Base-by-base conservation (phyloP, 2,113 vertebrate genomes). In the Hippocampus barbouri region DNA sequence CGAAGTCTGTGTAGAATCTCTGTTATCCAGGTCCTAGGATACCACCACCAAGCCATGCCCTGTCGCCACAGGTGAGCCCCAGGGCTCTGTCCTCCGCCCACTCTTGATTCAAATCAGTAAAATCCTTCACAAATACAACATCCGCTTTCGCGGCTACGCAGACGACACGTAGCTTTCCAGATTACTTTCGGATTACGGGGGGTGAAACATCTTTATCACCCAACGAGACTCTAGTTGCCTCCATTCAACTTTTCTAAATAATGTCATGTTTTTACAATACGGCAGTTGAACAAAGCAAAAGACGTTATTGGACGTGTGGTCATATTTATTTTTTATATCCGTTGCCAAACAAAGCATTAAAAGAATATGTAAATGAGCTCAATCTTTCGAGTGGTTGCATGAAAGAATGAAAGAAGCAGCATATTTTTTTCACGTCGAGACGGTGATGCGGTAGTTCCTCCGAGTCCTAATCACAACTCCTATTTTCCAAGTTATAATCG, bases 321-420 rank as follows among this genome's bases (percentile, higher is more conserved):
- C 57, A 30, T 34, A 62, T 38, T 34, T 6, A 27, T 34, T 7
- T 30, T 16, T 62, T 27, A 23, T 45, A 45, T 45, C 43, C 38
- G 23, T 14, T 63, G n/a, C 14, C 16, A 16, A 30, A 30, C 23
- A 14, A 25, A 27, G 25, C 59, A 61, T 53, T 20, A 53, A 21
- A 20, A 20, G 49, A 53, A 53, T 20, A 53, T 53, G 49, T 6
- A 53, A 53, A 53, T 21, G 20, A 21, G 49, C 49, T 53, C 20
- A 18, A 2, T 25, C 25, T 61, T 3, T 18, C 8, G 10, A 76
- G 73, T 73, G 70, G 59, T 71, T 72, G 66, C 80, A 65, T 82
- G 84, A 63, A 77, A 68, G 47, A 90, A 90, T 87, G 84, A 89
- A 89, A 85, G 67, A 62, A 56, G 51, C 51, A 70, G 8, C 68